phyloP scores from a whole-genome alignment of 2,888 invertebrate species.

The Dioctria linearis region DNA sequence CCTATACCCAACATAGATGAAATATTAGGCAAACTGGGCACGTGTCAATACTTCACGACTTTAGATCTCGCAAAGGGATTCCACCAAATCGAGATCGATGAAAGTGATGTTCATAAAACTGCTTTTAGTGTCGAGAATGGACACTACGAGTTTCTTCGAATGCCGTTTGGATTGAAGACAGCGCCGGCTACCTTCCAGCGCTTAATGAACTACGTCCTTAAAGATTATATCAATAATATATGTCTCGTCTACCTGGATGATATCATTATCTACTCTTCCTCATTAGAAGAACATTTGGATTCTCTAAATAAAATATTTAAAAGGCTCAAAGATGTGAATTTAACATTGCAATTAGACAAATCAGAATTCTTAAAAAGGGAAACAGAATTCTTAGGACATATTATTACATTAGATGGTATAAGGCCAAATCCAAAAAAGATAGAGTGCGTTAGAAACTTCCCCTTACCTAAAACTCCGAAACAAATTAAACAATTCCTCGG shows the following conservation, averaged over 20 bases:
- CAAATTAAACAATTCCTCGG: no score
- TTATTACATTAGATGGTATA: neutral
- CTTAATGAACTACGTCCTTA: neutral
- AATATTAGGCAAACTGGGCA: neutral
- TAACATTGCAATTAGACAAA: no score
- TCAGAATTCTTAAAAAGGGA: no score
- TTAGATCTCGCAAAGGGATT: no score
- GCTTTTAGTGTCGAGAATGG: no score
- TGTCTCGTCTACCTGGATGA: neutral
- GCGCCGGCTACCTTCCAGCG: no score
- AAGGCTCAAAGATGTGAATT: neutral
- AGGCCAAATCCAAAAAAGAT: neutral
- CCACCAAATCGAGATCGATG: no score
- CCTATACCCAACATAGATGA: neutral
- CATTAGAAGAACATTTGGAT: no score
- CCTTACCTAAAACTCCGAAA: neutral
- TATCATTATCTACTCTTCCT: neutral
- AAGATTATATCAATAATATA: neutral
- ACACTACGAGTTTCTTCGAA: no score
- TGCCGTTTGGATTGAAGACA: no score
- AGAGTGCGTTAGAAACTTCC: neutral
- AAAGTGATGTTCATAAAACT: no score
- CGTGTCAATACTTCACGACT: no score
- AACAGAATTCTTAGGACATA: neutral
- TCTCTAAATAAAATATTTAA: neutral